A percentile compares a stretch with the other conserved stretches of the same genome.
Conservation (phyloP, 2,113 vertebrate genomes). For the Tautogolabrus adspersus region DNA sequence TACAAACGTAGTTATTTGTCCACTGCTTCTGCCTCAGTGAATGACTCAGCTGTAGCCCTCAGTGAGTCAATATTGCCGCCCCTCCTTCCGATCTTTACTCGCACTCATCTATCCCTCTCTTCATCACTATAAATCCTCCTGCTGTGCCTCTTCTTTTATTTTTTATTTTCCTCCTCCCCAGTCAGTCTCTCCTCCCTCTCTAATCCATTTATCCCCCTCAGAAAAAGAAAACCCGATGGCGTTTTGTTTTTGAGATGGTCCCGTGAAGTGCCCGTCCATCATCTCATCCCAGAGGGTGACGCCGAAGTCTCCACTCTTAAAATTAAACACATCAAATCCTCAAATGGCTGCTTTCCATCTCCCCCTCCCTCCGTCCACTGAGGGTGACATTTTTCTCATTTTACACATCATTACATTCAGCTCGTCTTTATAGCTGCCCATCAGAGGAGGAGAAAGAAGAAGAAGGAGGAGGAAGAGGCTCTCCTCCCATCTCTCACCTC, state of each 20-base stretch:
- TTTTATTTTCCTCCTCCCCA: not conserved
- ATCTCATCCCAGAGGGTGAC: conserved; percentile 51
- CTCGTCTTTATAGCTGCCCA: conserved; percentile 66
- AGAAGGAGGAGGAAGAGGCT: conserved; percentile 29
- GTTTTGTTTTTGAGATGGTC: conserved; percentile 27
- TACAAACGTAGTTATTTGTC: conserved; percentile 5
- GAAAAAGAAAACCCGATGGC: not conserved
- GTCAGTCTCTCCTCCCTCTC: not conserved
- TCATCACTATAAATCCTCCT: conserved; percentile 49
- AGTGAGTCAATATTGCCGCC: conserved; percentile 8
- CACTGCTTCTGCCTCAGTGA: not conserved
- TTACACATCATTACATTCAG: conserved; percentile 82
- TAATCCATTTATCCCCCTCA: conserved; percentile 30
- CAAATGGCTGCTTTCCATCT: conserved; percentile 55
- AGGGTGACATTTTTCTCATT: conserved; percentile 81
- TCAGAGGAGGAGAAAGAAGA: conserved; percentile 44
- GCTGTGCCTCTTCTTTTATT: not conserved
- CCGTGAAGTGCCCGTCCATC: conserved; percentile 48
- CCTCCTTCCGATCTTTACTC: conserved; percentile 3
- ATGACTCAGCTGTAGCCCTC: conserved; percentile 29
- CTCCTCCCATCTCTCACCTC: conserved; percentile 20
- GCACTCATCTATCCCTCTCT: not conserved
- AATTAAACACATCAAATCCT: conserved; percentile 71
- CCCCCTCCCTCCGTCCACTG: conserved; percentile 26
- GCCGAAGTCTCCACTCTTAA: conserved; percentile 34